Evolutionary conservation across 2,888 invertebrate species (phyloP).

Genomic region (Rhaphigaster nebulosa): DNA sequence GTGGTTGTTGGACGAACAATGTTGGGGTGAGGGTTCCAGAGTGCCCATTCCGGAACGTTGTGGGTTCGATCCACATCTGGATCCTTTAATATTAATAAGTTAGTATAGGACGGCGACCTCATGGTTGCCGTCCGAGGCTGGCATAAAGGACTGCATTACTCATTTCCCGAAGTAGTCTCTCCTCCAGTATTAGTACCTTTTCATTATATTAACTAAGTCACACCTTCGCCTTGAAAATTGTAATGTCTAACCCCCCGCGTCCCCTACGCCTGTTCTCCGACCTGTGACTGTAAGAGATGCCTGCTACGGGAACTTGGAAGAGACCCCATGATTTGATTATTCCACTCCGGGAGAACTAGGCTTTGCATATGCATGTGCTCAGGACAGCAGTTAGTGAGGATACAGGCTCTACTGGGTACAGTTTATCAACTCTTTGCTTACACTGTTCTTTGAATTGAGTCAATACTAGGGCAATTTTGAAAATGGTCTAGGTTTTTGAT

Average conservation of each 20-base stretch:
- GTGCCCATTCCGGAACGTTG: too few relatives aligned
- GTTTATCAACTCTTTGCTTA: not conserved
- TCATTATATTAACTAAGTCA: not conserved
- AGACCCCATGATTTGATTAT: conserved; percentile 9
- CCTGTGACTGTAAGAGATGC: not conserved
- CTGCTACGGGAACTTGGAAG: not conserved
- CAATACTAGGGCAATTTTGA: not conserved
- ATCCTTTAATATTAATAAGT: too few relatives aligned
- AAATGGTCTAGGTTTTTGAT: too few relatives aligned
- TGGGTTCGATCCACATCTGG: too few relatives aligned
- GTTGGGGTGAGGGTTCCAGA: too few relatives aligned
- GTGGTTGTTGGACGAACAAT: too few relatives aligned
- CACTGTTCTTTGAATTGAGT: not conserved
- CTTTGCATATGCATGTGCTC: conserved; percentile 17
- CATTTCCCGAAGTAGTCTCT: too few relatives aligned
- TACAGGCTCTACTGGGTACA: not conserved
- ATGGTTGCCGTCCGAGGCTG: too few relatives aligned
- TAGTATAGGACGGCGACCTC: too few relatives aligned
- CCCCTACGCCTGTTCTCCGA: not conserved
- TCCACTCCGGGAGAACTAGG: conserved; percentile 7
- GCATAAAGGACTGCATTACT: too few relatives aligned
- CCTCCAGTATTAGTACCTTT: too few relatives aligned
- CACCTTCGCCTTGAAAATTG: not conserved
- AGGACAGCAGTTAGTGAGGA: conserved; percentile 15
- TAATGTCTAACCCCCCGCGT: not conserved